Percentiles rank a stretch among this genome's conserved stretches.
Evolutionary conservation across 2,888 invertebrate species (phyloP).

Genomic region (Drosophila lutescens): DNA sequence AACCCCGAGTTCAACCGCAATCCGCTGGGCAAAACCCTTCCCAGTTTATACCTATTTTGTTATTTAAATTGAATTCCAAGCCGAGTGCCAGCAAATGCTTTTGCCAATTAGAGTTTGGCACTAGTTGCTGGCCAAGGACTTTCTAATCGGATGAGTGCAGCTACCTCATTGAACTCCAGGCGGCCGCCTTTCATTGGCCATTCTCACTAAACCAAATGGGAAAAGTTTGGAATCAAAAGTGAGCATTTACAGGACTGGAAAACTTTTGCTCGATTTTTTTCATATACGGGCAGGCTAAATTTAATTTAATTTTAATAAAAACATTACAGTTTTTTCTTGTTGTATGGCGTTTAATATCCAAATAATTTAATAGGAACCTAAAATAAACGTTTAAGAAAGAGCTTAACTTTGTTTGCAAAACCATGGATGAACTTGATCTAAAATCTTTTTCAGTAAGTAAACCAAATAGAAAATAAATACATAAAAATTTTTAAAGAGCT

Average conservation of each 20-base stretch:
- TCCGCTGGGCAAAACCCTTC: slow-evolving; percentile 17
- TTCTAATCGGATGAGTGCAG: slow-evolving; percentile 25
- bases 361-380: no score
- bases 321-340: no score
- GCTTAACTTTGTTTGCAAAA: no score
- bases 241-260: slow-evolving; percentile 4
- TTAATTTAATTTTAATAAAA: not conserved
- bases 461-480: not conserved
- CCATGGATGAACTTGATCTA: no score
- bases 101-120: slow-evolving; percentile 31
- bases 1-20: slow-evolving; percentile 7
- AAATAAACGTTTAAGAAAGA: no score
- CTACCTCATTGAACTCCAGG: slow-evolving; percentile 14
- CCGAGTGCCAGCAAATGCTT: slow-evolving; percentile 17
- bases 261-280: not conserved
- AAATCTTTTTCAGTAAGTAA: no score
- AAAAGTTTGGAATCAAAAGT: slow-evolving; percentile 3
- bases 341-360: no score
- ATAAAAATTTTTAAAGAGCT: not conserved
- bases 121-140: slow-evolving; percentile 23
- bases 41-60: slow-evolving; percentile 37
- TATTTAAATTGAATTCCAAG: slow-evolving; percentile 46
- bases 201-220: slow-evolving; percentile 12
- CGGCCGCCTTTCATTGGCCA: not conserved
- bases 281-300: not conserved